Evolutionary conservation across 2,888 invertebrate species (phyloP), one percentile per base, ranked within the genome.

Genomic region (Himalopsyche japonica): DNA sequence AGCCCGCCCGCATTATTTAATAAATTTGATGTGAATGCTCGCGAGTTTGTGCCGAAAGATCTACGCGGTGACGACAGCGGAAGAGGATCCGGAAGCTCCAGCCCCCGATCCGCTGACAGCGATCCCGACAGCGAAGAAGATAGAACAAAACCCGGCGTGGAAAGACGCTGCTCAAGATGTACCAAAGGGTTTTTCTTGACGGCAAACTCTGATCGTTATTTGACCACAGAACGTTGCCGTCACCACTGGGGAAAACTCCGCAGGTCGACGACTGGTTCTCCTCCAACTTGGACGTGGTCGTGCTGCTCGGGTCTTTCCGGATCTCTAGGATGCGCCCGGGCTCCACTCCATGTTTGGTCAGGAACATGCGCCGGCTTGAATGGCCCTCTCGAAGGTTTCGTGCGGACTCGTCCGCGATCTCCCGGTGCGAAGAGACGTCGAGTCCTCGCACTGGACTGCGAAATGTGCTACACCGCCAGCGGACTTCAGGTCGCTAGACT

Each of bases 381-480:
- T 89, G 96, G 96, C 0, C 96, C 96, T 0, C 93, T 94, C 86
- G 92, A 93, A 24, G 95, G 94, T 34, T 96, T 93, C 88, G 94
- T 94, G 0, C 91, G 93, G 79, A 95, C 95, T 1, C 90, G 91
- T 83, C 91, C 91, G 77, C 90, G 91, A 79, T 91, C 93, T 8
- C 90, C 91, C 37, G 89, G 91, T 85, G 89, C 91, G 85, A 90
- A 90, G 84, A 91, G 92, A 0, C 80, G 84, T 2, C 80, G 64
- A 43, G 94, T 97, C 1, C 98, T 95, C 90, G 97, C 97, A 0
- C 89, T 99, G 32, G 99, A 99, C 91, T 98, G 99, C 90, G 99
- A 99, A 92, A 99, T 99, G 99, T 97, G 97, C 88, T 98, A 96
- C 90, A 98, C 98, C 5, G 95, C 95, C 0, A 92, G 93, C 27